These are phyloP conservation scores for Drosophila mimetica DNA, from an alignment of 2,888 invertebrate genomes.

Conservation along the genomic window DNA sequence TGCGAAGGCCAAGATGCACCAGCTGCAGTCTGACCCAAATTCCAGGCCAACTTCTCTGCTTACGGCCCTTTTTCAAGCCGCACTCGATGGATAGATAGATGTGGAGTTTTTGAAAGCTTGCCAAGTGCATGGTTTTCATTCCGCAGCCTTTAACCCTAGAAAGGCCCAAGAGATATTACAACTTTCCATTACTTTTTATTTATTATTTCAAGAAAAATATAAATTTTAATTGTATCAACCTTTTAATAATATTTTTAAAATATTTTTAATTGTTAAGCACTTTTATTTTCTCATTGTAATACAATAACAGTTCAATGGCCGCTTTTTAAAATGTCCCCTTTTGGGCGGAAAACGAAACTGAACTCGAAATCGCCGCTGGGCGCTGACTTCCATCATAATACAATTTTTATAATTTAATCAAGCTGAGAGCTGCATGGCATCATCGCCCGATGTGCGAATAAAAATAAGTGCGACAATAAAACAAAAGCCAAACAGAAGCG, in stretches of 20 bases:
- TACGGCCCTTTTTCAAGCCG: neutral
- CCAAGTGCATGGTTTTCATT: slow-evolving; percentile 20
- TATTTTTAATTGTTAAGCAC: too few species aligned
- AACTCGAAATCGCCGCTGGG: slow-evolving; percentile 53
- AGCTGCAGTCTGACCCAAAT: slow-evolving; percentile 73
- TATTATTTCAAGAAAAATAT: too few species aligned
- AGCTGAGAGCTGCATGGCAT: slow-evolving; percentile 55
- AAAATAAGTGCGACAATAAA: slow-evolving; percentile 74
- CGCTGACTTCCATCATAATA: slow-evolving; percentile 59
- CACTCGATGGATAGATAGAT: slow-evolving; percentile 35
- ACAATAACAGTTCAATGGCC: neutral
- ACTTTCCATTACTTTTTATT: neutral
- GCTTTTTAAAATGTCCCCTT: neutral
- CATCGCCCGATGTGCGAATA: slow-evolving; percentile 54
- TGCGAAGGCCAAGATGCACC: slow-evolving; percentile 56
- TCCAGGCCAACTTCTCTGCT: slow-evolving; percentile 31
- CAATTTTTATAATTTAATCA: slow-evolving; percentile 81
- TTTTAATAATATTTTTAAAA: neutral
- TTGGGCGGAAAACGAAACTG: neutral
- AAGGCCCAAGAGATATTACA: neutral
- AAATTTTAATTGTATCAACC: too few species aligned
- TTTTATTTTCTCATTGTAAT: too few species aligned
- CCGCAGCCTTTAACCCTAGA: neutral
- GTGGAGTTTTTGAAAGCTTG: slow-evolving; percentile 20
- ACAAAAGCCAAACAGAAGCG: slow-evolving; percentile 60